phyloP scores from a whole-genome alignment of 2,888 invertebrate species.

The Callimorpha dominula region DNA sequence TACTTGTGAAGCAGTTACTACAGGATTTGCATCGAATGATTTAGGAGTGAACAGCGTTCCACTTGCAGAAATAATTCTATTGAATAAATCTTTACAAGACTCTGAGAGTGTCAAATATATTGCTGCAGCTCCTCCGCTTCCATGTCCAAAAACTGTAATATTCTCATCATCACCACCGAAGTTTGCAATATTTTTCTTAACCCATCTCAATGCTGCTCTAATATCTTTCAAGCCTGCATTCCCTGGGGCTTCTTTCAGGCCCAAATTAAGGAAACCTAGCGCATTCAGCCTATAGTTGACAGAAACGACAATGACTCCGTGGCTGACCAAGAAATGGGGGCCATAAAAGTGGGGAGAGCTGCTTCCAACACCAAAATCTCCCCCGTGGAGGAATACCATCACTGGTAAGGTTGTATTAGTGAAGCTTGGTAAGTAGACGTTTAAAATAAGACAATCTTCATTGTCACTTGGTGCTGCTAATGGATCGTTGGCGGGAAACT shows the following conservation, averaged over 20 bases:
- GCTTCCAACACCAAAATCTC: constrained; percentile 80
- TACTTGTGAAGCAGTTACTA: constrained; percentile 73
- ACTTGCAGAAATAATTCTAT: constrained; percentile 77
- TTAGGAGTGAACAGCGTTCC: constrained; percentile 74
- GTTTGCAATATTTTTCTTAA: constrained; percentile 71
- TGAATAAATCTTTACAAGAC: constrained; percentile 76
- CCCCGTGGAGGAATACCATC: constrained; percentile 83
- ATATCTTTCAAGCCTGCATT: constrained; percentile 83
- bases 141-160: constrained; percentile 81
- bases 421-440: constrained; percentile 72
- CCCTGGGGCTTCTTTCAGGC: constrained; percentile 75
- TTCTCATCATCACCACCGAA: constrained; percentile 79
- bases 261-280: constrained; percentile 80
- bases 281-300: constrained; percentile 83
- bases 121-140: constrained; percentile 78
- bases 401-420: constrained; percentile 71
- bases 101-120: constrained; percentile 76
- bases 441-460: constrained; percentile 81
- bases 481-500: constrained; percentile 75
- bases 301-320: constrained; percentile 79
- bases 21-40: constrained; percentile 70
- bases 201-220: constrained; percentile 79
- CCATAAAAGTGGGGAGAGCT: constrained; percentile 77
- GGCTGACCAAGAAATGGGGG: constrained; percentile 78
- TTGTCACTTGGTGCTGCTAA: constrained; percentile 76